phyloP scores from a whole-genome alignment of 2,797 vertebrate species.

The Geotrypetes seraphini region DNA sequence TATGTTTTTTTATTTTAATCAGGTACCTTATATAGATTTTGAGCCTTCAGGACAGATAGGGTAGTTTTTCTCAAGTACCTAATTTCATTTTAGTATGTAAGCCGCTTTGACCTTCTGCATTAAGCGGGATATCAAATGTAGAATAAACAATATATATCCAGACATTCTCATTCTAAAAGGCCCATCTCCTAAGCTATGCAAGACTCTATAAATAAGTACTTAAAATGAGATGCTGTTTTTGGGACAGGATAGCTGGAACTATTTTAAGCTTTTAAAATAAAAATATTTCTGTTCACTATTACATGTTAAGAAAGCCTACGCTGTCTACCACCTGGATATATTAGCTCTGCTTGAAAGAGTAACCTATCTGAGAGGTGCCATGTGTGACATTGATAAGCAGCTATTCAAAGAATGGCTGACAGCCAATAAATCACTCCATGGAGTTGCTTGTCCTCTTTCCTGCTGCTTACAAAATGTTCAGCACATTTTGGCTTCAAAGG shows the following conservation, averaged over 20 bases:
- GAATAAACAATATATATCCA: no score
- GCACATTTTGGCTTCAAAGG: not conserved
- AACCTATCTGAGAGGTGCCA: conserved; percentile 22
- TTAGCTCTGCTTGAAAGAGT: conserved; percentile 18
- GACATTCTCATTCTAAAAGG: no score
- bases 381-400: conserved; percentile 20
- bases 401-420: conserved; percentile 12
- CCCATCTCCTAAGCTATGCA: no score
- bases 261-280: conserved; percentile 2
- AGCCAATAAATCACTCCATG: conserved; percentile 27
- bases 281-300: conserved; percentile 6
- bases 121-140: no score
- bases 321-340: conserved; percentile 2
- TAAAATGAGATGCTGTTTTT: no score
- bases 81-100: no score
- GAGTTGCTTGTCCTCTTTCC: not conserved
- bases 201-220: no score
- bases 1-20: no score
- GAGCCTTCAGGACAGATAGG: no score
- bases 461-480: conserved; percentile 6
- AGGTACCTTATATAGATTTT: no score
- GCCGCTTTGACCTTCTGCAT: no score
- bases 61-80: no score
- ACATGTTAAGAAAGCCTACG: not conserved
- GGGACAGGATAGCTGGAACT: not conserved